phyloP scores from a whole-genome alignment of 2,888 invertebrate genomes.

The Pyrrhosoma nymphula region DNA sequence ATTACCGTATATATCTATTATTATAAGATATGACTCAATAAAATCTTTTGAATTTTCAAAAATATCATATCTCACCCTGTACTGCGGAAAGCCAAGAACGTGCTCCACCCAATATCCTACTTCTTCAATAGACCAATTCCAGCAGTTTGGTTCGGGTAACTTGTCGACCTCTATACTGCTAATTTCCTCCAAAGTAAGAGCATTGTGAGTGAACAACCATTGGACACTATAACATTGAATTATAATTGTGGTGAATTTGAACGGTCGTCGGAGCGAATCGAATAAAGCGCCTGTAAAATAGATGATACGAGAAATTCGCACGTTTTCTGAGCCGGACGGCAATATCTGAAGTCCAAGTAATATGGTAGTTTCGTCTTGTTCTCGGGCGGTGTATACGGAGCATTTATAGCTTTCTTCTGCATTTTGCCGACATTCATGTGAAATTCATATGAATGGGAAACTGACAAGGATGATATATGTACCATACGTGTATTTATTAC shows the following conservation, averaged over 20 bases:
- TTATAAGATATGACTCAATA: too few relatives aligned
- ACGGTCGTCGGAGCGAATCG: not conserved
- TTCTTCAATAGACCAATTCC: conserved; percentile 37
- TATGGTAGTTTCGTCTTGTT: not conserved
- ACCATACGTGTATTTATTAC: not conserved
- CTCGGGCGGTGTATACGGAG: not conserved
- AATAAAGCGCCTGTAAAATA: not conserved
- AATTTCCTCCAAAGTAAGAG: not conserved
- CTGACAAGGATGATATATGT: not conserved
- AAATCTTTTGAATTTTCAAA: too few relatives aligned
- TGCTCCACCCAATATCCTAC: conserved; percentile 42
- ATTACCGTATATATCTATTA: too few relatives aligned
- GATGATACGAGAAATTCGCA: not conserved
- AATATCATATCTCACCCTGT: not conserved
- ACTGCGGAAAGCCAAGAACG: conserved; percentile 34
- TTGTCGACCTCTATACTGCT: not conserved
- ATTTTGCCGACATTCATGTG: not conserved
- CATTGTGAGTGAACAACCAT: not conserved
- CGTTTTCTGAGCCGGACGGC: not conserved
- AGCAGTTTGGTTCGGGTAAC: not conserved
- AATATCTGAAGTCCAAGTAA: conserved; percentile 12
- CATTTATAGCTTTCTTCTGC: not conserved
- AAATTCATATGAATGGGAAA: not conserved
- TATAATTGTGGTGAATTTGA: not conserved
- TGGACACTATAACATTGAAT: not conserved